phyloP scores from a whole-genome alignment of 2,113 vertebrate genomes.

The Triplophysa dalaica region DNA sequence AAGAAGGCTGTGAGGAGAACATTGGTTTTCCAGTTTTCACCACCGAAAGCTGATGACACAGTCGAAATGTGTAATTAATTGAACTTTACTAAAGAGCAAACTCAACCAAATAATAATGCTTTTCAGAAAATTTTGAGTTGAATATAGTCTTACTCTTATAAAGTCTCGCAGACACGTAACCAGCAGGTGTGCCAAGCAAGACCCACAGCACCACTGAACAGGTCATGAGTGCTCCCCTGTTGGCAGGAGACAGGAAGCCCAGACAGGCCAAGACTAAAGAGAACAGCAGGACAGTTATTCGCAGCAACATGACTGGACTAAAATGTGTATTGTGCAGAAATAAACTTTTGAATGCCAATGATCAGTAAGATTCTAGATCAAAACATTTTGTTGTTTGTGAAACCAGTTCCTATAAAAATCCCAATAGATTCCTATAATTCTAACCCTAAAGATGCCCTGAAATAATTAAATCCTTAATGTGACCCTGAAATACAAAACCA shows the following conservation, averaged over 20 bases:
- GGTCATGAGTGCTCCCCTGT: conserved; percentile 96
- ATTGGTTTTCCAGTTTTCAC: conserved; percentile 99
- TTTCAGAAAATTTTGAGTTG: background rate
- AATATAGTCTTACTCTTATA: conserved; percentile 74
- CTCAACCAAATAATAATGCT: background rate
- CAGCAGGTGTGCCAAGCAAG: conserved; percentile 92
- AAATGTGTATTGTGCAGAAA: no score
- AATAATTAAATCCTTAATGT: no score
- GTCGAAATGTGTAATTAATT: conserved; percentile 52
- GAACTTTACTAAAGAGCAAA: background rate
- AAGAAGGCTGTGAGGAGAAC: conserved; percentile 94
- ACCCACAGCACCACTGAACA: conserved; percentile 98
- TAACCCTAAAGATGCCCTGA: no score
- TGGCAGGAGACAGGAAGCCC: conserved; percentile 97
- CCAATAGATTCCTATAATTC: no score
- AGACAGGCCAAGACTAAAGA: conserved; percentile 91
- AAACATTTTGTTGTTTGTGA: no score
- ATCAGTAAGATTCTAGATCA: no score
- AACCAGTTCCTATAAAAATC: no score
- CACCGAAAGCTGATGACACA: conserved; percentile 86
- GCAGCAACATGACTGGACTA: background rate
- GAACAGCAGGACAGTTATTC: conserved; percentile 8
- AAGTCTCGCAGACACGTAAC: conserved; percentile 89
- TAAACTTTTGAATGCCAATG: no score
- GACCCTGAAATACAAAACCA: no score